Evolutionary conservation across 2,113 vertebrate species (phyloP).

Genomic region (Stictonetta naevosa): DNA sequence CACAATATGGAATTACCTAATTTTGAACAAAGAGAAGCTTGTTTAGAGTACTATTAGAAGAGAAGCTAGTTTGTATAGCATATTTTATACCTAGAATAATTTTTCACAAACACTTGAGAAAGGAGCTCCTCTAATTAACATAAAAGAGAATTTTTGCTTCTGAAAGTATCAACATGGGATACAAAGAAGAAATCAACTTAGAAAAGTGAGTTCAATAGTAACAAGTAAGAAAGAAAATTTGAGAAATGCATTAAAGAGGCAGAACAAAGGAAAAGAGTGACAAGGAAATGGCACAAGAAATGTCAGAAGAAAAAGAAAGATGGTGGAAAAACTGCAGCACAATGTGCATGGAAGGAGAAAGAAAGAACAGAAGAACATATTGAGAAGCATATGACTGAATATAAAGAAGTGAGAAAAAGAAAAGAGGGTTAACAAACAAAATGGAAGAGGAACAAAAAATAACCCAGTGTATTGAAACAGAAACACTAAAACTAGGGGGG

Average conservation of each 20-base stretch:
- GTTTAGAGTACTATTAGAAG: not conserved
- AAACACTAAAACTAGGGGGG: not conserved
- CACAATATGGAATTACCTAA: not conserved
- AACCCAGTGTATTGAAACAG: not conserved
- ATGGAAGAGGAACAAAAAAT: not conserved
- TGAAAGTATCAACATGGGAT: not conserved
- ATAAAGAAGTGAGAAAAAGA: not conserved
- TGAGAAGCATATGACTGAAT: not conserved
- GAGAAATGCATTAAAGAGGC: not conserved
- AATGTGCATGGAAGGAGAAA: accelerated
- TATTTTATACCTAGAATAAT: not conserved
- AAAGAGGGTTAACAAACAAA: not conserved
- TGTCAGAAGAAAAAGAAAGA: not conserved
- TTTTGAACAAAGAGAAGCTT: not conserved
- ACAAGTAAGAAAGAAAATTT: not conserved
- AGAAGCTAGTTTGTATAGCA: not conserved
- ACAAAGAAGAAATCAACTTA: not conserved
- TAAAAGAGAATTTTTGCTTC: not conserved
- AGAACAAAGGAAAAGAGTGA: not conserved
- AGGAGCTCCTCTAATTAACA: not conserved
- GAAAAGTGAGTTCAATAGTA: not conserved
- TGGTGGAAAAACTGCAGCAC: not conserved
- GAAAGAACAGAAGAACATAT: not conserved
- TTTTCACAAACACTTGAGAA: not conserved
- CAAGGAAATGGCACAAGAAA: not conserved